These are phyloP conservation scores for Drosophila sp. DNA, from an alignment of 1,140 invertebrate genomes.

Conservation along the genomic window DNA sequence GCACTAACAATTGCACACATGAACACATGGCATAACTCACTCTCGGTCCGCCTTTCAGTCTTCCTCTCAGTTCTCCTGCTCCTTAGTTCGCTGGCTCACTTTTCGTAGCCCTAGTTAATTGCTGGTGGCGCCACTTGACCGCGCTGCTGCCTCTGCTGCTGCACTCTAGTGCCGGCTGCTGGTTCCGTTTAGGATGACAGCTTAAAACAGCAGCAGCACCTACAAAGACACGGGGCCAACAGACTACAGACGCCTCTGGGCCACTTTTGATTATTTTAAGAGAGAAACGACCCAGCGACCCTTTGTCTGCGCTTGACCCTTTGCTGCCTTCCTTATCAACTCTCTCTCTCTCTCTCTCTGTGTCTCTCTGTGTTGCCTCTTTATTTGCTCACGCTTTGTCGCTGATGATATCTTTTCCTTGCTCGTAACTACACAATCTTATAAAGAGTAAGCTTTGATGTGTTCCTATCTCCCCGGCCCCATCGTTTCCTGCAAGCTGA, in stretches of 20 bases:
- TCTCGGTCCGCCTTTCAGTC: background rate
- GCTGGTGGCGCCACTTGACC: conserved; percentile 79
- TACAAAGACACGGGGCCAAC: conserved; percentile 18
- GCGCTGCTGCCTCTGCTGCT: conserved; percentile 58
- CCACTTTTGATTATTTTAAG: conserved; percentile 78
- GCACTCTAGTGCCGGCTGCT: conserved; percentile 25
- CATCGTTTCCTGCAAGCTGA: conserved; percentile 56
- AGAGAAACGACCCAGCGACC: conserved; percentile 43
- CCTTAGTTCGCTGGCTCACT: no score
- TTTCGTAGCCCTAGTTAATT: conserved; percentile 62
- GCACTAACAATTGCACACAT: conserved; percentile 12
- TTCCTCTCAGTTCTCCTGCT: no score
- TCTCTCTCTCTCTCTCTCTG: conserved; percentile 1
- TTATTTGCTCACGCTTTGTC: conserved; percentile 59
- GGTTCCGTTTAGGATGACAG: conserved; percentile 55
- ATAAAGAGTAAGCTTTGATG: conserved; percentile 64
- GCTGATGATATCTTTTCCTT: conserved; percentile 11
- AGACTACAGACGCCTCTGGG: conserved; percentile 49
- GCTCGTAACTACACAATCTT: conserved; percentile 49
- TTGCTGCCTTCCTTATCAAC: conserved; percentile 9
- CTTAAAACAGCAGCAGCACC: conserved; percentile 59
- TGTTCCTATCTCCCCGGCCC: conserved; percentile 65
- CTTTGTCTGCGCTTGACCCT: conserved; percentile 76
- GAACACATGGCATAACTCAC: conserved; percentile 14
- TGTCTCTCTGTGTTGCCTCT: conserved; percentile 10